Evolutionary conservation across 2,113 vertebrate species (phyloP), one percentile per base, ranked within the genome.

Genomic region (Hemibagrus wyckioides): DNA sequence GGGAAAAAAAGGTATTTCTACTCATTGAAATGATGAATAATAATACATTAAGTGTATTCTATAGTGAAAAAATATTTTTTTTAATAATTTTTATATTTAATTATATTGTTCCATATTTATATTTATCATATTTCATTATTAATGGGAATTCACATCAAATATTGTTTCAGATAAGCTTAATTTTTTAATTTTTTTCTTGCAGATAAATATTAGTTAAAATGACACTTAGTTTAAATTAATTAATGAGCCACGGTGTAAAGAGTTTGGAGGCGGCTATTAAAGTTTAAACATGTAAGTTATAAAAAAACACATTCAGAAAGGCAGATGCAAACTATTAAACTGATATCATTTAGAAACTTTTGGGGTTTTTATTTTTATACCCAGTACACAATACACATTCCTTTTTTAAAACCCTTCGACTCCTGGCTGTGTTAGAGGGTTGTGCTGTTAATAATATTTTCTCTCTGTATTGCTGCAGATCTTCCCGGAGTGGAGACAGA

Each of bases 401-500:
- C 0, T 6, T 28, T 28, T 28, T 11, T 4, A 71, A 36, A 73
- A n/a, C 25, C 25, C 28, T 23, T n/a, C 17, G 44, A 30, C 75
- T 30, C 44, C 28, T 76, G 73, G 11, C 11, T 28, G 39, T 39
- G 41, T 33, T 79, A 21, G 14, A 13, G 21, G 63, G 39, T 0
- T 76, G 33, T 33, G 61, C 19, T 57, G 15, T 79, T 36, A 36
- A 30, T 28, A 44, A 48, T n/a, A 25, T 33, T 39, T 63, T 19
- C 21, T 41, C 41, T 54, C 9, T 36, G 71, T 63, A n/a, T 88
- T 21, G 59, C 2, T 57, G 10, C 88, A 96, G 95, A 85, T 87
- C 93, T 94, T 77, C 86, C 86, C n/a, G 89, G 73, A 54, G 28
- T 88, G 0, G 76, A 92, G 13, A 84, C 80, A 41, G 85, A 92